Conservation (phyloP, 2,113 vertebrate species). For the Calyptommatus sinebrachiatus region DNA sequence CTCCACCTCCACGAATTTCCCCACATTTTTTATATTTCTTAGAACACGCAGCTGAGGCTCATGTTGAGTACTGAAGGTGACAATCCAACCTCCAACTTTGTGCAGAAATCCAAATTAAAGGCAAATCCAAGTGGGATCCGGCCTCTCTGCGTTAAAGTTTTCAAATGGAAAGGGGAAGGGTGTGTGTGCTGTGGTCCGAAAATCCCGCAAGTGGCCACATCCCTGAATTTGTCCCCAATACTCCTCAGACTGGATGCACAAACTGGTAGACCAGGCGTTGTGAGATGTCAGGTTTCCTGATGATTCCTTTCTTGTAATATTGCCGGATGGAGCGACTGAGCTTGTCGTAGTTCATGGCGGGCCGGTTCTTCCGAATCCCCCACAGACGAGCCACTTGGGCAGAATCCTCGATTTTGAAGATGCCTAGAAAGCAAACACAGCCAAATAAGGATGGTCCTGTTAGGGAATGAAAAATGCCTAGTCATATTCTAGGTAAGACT, state of each 20-base stretch:
- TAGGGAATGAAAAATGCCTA: too few relatives aligned
- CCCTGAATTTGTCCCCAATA: neutral
- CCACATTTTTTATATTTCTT: neutral
- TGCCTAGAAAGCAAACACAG: constrained; percentile 72
- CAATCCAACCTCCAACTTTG: neutral
- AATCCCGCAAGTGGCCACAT: neutral
- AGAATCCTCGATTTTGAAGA: constrained; percentile 97
- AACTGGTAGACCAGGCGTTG: constrained; percentile 99
- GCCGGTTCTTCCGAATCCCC: constrained; percentile 96
- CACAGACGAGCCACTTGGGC: constrained; percentile 94
- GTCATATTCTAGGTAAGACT: too few relatives aligned
- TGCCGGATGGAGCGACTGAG: constrained; percentile 98
- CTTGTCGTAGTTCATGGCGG: constrained; percentile 99
- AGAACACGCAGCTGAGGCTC: neutral
- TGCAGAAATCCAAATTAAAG: neutral
- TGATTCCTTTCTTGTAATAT: constrained; percentile 99
- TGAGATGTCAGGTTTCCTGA: constrained; percentile 93
- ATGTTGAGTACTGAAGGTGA: neutral
- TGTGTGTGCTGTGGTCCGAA: neutral
- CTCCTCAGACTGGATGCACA: constrained; percentile 83
- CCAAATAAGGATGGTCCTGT: neutral
- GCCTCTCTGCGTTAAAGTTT: neutral
- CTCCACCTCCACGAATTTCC: neutral
- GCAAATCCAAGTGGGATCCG: neutral
- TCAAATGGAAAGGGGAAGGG: constrained; percentile 8